Evolutionary conservation across 2,797 vertebrate genomes (phyloP), one percentile per base, ranked within the genome.

Genomic region (Picus viridis): DNA sequence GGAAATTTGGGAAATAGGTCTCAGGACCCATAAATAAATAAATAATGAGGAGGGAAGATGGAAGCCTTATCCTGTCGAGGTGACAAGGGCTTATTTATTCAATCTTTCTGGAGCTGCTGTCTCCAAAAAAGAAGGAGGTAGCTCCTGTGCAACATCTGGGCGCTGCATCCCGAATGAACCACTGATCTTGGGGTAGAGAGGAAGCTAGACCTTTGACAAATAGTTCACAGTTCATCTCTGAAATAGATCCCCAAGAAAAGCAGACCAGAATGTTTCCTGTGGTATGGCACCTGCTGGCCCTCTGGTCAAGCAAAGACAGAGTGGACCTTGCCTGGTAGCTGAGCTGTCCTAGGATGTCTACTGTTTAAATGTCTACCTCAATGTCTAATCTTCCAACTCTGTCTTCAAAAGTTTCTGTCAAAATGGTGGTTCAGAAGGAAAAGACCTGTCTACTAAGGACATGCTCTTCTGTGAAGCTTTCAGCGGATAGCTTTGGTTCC

Each of bases 11-110:
- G 81, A 93, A 91, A 81, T 91, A 41, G 57, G 59, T 69, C 95
- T 93, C 71, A 53, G 87, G 69, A 92, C 67, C 76, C 56, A 69
- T 84, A 92, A 56, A 86, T 81, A 95, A 93, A 95, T 95, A 91
- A 94, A 83, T 92, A 93, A 92, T 73, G 49, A 77, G 64, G 34
- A 16, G 30, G 30, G 68, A 16, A 79, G 64, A 57, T 61, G 58
- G 71, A 94, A 94, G 70, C 71, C 34, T 75, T 86, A 51, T 32
- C 75, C 27, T 93, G 73, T 62, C 62, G 87, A 94, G 87, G 73
- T 89, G 90, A 90, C 34, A 61, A 58, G 75, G 54, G 18, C 39
- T 87, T 92, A 63, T 77, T 94, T 89, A 81, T 68, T 85, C 58
- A 47, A 90, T 58, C 61, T 86, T 95, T 92, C 79, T 63, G 59